Evolutionary conservation across 1,140 invertebrate species (phyloP).

Genomic region (Drosophila nannoptera): DNA sequence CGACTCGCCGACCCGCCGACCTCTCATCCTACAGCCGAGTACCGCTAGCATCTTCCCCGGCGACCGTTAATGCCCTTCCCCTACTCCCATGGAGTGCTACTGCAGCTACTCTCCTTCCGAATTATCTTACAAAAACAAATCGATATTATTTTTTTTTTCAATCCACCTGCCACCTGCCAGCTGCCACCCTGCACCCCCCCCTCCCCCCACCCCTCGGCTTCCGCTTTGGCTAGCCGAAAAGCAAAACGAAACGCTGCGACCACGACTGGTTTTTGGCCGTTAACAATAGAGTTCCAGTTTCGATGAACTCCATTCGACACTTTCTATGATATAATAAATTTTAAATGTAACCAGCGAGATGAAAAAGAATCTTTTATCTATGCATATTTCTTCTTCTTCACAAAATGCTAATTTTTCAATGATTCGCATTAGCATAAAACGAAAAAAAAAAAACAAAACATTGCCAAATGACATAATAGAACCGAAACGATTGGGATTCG

Average conservation of each 20-base stretch:
- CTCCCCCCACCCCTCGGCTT: background rate
- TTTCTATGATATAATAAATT: slow-evolving; percentile 18
- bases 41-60: too few relatives aligned
- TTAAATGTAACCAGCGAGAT: background rate
- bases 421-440: too few relatives aligned
- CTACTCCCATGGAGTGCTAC: background rate
- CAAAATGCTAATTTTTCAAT: background rate
- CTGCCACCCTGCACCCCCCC: background rate
- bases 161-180: background rate
- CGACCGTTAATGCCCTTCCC: too few relatives aligned
- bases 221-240: slow-evolving; percentile 8
- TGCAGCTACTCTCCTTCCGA: too few relatives aligned
- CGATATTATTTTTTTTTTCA: too few relatives aligned
- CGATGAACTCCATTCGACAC: background rate
- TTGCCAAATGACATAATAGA: too few relatives aligned
- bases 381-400: background rate
- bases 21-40: background rate
- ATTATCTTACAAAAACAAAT: too few relatives aligned
- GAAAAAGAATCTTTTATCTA: slow-evolving; percentile 8
- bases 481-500: background rate
- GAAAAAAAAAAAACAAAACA: too few relatives aligned
- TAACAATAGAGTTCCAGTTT: slow-evolving; percentile 17
- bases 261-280: slow-evolving; percentile 13
- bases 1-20: too few relatives aligned
- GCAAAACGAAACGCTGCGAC: slow-evolving; percentile 4